Conservation (phyloP, 1,140 invertebrate genomes). For the Drosophila melanica region DNA sequence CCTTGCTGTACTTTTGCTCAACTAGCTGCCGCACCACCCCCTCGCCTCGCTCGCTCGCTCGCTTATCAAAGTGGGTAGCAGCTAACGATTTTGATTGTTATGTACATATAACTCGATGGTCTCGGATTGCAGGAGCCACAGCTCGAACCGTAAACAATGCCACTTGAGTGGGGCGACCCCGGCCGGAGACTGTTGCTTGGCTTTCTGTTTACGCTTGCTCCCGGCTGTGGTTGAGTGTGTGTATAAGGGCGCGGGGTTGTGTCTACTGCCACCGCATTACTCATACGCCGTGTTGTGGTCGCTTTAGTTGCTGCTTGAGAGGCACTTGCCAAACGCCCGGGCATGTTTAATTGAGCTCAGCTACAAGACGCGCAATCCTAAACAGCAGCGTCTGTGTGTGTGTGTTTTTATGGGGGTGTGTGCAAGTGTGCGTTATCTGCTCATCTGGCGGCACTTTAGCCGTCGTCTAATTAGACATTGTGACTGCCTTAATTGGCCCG, state of each 20-base stretch:
- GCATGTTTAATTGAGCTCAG: conserved; percentile 58
- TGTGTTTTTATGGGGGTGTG: conserved; percentile 4
- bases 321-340: conserved; percentile 58
- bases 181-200: conserved; percentile 40
- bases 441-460: conserved; percentile 61
- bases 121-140: conserved; percentile 60
- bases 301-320: conserved; percentile 59
- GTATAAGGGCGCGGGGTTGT: not conserved
- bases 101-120: conserved; percentile 54
- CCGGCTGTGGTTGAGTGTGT: conserved; percentile 25
- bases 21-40: conserved; percentile 22
- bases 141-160: conserved; percentile 62
- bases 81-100: conserved; percentile 77
- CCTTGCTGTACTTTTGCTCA: conserved; percentile 19
- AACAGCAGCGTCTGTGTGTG: conserved; percentile 1
- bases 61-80: conserved; percentile 36
- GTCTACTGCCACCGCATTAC: conserved; percentile 51
- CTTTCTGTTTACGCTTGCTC: conserved; percentile 34
- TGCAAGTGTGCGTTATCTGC: conserved; percentile 61
- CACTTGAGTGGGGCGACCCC: conserved; percentile 43
- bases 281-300: conserved; percentile 64
- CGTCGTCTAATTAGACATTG: conserved; percentile 73
- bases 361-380: not conserved
- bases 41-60: not conserved
- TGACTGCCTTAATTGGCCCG: conserved; percentile 71